These are phyloP conservation scores for Megalops atlanticus DNA, from an alignment of 2,113 vertebrate genomes.

Conservation along the genomic window DNA sequence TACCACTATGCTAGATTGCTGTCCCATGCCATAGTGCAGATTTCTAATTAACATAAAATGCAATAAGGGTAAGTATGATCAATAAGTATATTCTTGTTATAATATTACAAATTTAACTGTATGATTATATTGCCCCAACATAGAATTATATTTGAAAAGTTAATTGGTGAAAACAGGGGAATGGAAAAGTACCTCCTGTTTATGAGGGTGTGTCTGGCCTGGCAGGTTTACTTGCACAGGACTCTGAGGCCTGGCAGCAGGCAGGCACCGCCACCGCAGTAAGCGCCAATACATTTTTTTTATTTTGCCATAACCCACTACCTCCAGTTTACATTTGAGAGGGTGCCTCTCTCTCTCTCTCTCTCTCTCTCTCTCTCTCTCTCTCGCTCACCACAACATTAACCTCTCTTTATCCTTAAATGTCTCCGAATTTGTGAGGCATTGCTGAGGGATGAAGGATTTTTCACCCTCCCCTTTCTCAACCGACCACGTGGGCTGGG, in stretches of 20 bases:
- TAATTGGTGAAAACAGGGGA: not conserved
- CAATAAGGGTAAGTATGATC: too few species aligned
- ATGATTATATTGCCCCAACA: too few species aligned
- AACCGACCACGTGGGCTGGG: constrained; percentile 64
- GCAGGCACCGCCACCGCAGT: constrained; percentile 30
- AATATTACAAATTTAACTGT: too few species aligned
- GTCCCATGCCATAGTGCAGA: too few species aligned
- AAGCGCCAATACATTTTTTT: not conserved
- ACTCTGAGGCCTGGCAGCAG: not conserved
- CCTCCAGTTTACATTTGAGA: constrained; percentile 41
- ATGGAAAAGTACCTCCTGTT: not conserved
- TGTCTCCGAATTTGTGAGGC: constrained; percentile 54
- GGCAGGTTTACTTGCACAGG: not conserved
- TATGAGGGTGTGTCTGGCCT: not conserved
- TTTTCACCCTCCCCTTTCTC: constrained; percentile 57
- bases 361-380: constrained; percentile 37
- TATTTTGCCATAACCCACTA: not conserved
- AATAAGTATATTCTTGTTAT: too few species aligned
- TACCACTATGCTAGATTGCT: too few species aligned
- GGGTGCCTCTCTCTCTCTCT: constrained; percentile 31
- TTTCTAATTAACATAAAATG: too few species aligned
- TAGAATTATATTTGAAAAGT: too few species aligned
- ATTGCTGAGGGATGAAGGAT: constrained; percentile 61
- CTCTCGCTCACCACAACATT: constrained; percentile 60
- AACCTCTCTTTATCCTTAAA: constrained; percentile 65